Conservation (phyloP, 2,797 vertebrate species). For the Ptychadena robeensis region DNA sequence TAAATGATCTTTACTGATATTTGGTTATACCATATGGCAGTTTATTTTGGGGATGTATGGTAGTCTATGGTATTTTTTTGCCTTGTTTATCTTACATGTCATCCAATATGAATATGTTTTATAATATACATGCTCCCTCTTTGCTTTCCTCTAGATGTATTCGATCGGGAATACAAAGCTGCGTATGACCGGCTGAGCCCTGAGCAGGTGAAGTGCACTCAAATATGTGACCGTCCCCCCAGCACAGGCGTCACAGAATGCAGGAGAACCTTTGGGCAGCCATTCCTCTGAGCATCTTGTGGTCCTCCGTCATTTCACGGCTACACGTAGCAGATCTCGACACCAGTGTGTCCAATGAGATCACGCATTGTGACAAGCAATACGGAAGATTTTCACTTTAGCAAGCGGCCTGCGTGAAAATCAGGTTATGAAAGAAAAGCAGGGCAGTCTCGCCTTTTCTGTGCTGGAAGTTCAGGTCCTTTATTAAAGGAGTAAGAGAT, state of each 20-base stretch:
- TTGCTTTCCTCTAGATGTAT: slow-evolving; percentile 82
- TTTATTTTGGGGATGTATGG: too few relatives aligned
- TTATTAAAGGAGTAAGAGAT: slow-evolving; percentile 13
- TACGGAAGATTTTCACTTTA: slow-evolving; percentile 17
- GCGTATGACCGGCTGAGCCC: slow-evolving; percentile 93
- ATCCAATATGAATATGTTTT: neutral
- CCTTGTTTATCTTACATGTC: too few relatives aligned
- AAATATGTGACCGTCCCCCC: slow-evolving; percentile 94
- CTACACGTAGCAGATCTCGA: neutral
- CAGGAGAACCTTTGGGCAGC: slow-evolving; percentile 91
- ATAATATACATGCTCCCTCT: neutral
- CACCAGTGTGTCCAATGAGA: neutral
- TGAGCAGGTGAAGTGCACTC: slow-evolving; percentile 92
- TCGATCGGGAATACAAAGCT: slow-evolving; percentile 96
- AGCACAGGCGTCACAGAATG: slow-evolving; percentile 97
- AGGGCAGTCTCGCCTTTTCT: neutral
- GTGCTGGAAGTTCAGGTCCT: slow-evolving; percentile 5
- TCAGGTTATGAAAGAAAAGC: neutral
- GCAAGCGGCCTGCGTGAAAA: neutral
- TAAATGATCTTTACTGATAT: too few relatives aligned
- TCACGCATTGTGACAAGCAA: slow-evolving; percentile 29
- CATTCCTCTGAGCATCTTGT: slow-evolving; percentile 76
- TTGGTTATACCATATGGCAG: too few relatives aligned
- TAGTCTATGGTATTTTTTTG: too few relatives aligned
- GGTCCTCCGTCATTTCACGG: slow-evolving; percentile 15